Evolutionary conservation across 2,113 vertebrate species (phyloP).

Genomic region (Otocyon megalotis): DNA sequence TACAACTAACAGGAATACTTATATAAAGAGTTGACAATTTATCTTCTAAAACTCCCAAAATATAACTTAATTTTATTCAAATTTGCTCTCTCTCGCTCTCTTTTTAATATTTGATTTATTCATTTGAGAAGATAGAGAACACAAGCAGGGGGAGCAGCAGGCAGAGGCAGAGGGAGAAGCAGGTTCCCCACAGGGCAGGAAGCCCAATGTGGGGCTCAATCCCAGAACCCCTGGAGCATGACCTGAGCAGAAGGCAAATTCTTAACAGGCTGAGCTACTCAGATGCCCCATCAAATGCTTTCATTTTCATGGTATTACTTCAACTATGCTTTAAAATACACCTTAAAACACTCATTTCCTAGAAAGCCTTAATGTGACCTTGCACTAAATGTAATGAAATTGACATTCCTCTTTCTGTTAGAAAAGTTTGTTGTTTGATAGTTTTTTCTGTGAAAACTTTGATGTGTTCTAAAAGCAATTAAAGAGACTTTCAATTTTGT

Average conservation of each 20-base stretch:
- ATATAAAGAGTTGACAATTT: background rate
- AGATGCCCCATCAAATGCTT: background rate
- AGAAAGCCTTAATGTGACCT: background rate
- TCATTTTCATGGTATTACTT: background rate
- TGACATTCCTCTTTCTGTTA: background rate
- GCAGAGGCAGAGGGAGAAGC: too few species aligned
- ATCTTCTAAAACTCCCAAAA: background rate
- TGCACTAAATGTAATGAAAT: background rate
- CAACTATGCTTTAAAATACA: background rate
- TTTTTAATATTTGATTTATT: too few species aligned
- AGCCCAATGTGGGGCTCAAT: too few species aligned
- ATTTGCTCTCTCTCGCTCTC: too few species aligned
- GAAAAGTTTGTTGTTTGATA: background rate
- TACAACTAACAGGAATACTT: background rate
- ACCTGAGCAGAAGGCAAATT: too few species aligned
- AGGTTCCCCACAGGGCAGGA: too few species aligned
- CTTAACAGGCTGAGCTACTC: too few species aligned
- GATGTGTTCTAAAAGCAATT: background rate
- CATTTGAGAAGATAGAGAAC: too few species aligned
- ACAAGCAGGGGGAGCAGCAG: too few species aligned
- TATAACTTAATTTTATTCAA: background rate
- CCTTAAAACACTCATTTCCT: background rate
- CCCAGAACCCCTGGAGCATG: too few species aligned
- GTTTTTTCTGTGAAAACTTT: background rate
- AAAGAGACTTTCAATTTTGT: background rate